Conservation (phyloP, 2,888 invertebrate species). For the Idaea straminata region DNA sequence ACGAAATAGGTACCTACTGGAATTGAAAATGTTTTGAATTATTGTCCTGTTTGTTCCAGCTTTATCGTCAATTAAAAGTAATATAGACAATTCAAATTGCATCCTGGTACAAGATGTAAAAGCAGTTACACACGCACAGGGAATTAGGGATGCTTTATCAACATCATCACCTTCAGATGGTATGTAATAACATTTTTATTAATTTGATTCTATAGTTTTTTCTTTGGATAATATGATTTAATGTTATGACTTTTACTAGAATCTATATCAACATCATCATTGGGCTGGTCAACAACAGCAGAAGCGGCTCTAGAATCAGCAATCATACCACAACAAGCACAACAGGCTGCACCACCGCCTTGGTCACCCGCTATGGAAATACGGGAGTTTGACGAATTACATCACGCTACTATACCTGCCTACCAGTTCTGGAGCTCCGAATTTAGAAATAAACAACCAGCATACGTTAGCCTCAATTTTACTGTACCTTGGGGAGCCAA, state of each 20-base stretch:
- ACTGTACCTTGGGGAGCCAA: slow-evolving; percentile 95
- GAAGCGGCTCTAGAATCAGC: slow-evolving; percentile 78
- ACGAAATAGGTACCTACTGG: slow-evolving; percentile 14
- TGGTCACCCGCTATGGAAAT: slow-evolving; percentile 89
- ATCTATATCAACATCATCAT: slow-evolving; percentile 80
- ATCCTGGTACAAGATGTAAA: slow-evolving; percentile 94
- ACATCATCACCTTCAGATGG: slow-evolving; percentile 75
- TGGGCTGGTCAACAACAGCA: slow-evolving; percentile 77
- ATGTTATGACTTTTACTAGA: slow-evolving; percentile 66
- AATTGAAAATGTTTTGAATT: slow-evolving; percentile 11
- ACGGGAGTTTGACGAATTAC: slow-evolving; percentile 90
- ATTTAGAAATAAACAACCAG: slow-evolving; percentile 94
- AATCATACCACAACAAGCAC: slow-evolving; percentile 83
- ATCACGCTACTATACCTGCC: slow-evolving; percentile 91
- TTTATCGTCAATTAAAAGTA: slow-evolving; percentile 93
- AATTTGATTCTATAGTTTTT: neutral
- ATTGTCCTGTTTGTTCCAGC: slow-evolving; percentile 81
- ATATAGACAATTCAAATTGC: slow-evolving; percentile 93
- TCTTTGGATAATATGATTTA: slow-evolving; percentile 3
- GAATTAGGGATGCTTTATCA: slow-evolving; percentile 85
- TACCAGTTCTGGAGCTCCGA: slow-evolving; percentile 97
- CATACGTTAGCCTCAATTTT: slow-evolving; percentile 93
- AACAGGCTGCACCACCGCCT: slow-evolving; percentile 87
- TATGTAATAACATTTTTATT: slow-evolving; percentile 32
- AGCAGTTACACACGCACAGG: slow-evolving; percentile 93